phyloP scores from a whole-genome alignment of 2,797 vertebrate species.

The Microctenopoma stevenorrisi region DNA sequence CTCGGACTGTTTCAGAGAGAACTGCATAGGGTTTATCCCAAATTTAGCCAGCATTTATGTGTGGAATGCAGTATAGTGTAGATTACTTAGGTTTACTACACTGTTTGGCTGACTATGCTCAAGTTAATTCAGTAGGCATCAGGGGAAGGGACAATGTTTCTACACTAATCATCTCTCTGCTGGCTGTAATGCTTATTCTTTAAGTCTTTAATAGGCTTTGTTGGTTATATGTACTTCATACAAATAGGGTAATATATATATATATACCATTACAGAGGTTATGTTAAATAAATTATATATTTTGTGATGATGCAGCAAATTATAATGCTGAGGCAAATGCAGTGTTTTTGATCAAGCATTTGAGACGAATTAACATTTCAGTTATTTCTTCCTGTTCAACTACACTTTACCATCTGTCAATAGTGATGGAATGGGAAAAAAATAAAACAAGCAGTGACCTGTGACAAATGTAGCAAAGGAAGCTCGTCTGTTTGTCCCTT shows the following conservation, averaged over 20 bases:
- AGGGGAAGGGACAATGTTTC: constrained; percentile 52
- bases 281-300: constrained; percentile 44
- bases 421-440: constrained; percentile 12
- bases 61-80: constrained; percentile 60
- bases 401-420: constrained; percentile 35
- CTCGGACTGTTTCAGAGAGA: constrained; percentile 59
- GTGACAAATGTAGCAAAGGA: constrained; percentile 76
- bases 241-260: constrained; percentile 48
- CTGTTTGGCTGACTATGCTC: constrained; percentile 57
- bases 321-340: constrained; percentile 30
- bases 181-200: constrained; percentile 56
- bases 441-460: constrained; percentile 36
- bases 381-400: constrained; percentile 46
- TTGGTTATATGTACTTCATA: constrained; percentile 60
- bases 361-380: constrained; percentile 27
- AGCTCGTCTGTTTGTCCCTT: constrained; percentile 36
- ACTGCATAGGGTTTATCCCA: constrained; percentile 51
- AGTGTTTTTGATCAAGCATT: constrained; percentile 26
- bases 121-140: constrained; percentile 47
- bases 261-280: constrained; percentile 57
- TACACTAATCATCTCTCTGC: constrained; percentile 45
- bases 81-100: constrained; percentile 38
- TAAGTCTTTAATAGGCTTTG: constrained; percentile 55
- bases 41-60: constrained; percentile 58
- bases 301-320: constrained; percentile 52